phyloP scores from a whole-genome alignment of 2,113 vertebrate species.

The Lucifuga dentata region DNA sequence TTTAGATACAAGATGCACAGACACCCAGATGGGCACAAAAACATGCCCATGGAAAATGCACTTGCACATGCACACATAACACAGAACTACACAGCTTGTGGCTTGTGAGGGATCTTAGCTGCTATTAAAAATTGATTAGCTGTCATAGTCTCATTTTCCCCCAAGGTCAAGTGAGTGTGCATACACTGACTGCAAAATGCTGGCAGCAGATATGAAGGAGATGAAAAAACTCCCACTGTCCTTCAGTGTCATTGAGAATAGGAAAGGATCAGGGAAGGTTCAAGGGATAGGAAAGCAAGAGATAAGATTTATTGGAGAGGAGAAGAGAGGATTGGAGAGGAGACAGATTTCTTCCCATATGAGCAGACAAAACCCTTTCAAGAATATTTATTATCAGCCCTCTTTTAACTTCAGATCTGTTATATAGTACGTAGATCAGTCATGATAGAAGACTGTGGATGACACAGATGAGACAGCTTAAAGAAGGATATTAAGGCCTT shows the following conservation, averaged over 20 bases:
- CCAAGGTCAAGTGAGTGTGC: slow-evolving; percentile 72
- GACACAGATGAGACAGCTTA: slow-evolving; percentile 33
- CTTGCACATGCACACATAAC: slow-evolving; percentile 49
- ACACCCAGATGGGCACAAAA: slow-evolving; percentile 39
- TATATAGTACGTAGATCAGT: slow-evolving; percentile 24
- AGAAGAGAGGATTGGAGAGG: not conserved
- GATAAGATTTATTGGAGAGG: slow-evolving; percentile 18
- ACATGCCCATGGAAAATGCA: slow-evolving; percentile 33
- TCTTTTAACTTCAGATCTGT: slow-evolving; percentile 12
- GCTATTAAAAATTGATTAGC: slow-evolving; percentile 84
- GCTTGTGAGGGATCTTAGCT: slow-evolving; percentile 67
- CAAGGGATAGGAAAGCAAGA: slow-evolving; percentile 1
- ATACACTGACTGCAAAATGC: slow-evolving; percentile 26
- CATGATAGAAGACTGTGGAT: slow-evolving; percentile 7
- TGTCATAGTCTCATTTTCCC: slow-evolving; percentile 73
- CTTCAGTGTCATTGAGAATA: slow-evolving; percentile 61
- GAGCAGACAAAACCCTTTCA: slow-evolving; percentile 1
- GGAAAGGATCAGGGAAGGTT: slow-evolving; percentile 33
- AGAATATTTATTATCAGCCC: slow-evolving; percentile 9
- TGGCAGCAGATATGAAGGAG: slow-evolving; percentile 61
- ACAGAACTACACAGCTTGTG: slow-evolving; percentile 55
- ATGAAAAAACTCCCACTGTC: slow-evolving; percentile 50
- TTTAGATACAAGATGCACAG: slow-evolving; percentile 58
- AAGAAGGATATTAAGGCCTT: slow-evolving; percentile 12
- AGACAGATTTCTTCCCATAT: not conserved